Evolutionary conservation across 23 tunicate species (phyloP).

Genomic region (Diplosoma virens): DNA sequence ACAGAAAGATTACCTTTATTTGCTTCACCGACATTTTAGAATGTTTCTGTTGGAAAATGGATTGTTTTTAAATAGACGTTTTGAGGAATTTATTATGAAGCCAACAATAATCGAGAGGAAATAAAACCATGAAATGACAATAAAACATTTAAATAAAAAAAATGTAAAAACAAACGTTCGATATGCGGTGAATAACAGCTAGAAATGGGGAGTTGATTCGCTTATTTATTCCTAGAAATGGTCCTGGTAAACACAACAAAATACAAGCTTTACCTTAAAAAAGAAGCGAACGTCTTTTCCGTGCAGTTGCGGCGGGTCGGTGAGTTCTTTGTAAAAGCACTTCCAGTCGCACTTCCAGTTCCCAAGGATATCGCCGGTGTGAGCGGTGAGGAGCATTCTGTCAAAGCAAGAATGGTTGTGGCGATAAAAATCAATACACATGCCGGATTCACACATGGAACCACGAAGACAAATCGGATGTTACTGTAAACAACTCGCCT

Average conservation of each 20-base stretch:
- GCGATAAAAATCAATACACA: neutral
- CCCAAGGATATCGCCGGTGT: slow-evolving; percentile 81
- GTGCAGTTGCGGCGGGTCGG: slow-evolving; percentile 32
- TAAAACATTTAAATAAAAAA: neutral
- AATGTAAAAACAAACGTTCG: neutral
- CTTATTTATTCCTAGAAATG: neutral
- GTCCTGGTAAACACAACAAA: too few relatives aligned
- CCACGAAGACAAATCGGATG: neutral
- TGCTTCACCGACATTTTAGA: slow-evolving; percentile 20
- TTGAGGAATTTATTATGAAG: neutral
- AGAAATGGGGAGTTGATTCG: neutral
- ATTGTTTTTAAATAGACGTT: neutral
- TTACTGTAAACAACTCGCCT: slow-evolving; percentile 8
- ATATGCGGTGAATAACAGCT: neutral
- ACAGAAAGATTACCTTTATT: slow-evolving; percentile 4
- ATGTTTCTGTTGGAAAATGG: slow-evolving; percentile 27
- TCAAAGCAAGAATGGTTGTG: neutral
- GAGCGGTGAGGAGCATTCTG: slow-evolving; percentile 54
- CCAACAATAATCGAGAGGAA: neutral
- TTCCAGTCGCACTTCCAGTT: slow-evolving; percentile 85
- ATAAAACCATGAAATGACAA: neutral
- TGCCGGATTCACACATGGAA: neutral
- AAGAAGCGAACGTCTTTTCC: slow-evolving; percentile 33
- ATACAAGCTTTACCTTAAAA: slow-evolving; percentile 22
- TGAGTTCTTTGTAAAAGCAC: slow-evolving; percentile 37